Conservation (phyloP, 1,140 invertebrate species). For the Helicoverpa zea region DNA sequence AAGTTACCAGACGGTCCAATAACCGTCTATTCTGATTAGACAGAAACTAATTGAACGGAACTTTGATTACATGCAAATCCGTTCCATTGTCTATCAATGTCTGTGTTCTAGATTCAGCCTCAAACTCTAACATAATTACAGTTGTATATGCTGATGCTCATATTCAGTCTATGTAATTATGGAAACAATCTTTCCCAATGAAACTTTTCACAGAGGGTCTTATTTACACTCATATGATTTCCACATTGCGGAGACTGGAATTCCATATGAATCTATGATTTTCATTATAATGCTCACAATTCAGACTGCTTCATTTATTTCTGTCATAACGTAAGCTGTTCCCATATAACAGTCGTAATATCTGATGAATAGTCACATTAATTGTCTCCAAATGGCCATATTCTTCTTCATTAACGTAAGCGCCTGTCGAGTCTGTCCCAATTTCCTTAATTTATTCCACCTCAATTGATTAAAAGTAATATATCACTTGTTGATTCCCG, state of each 20-base stretch:
- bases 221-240: no score
- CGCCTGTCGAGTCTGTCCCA: not conserved
- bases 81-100: slow-evolving; percentile 2
- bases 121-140: not conserved
- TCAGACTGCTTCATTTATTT: not conserved
- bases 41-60: not conserved
- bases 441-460: slow-evolving; percentile 36
- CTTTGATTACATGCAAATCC: slow-evolving; percentile 21
- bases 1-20: slow-evolving; percentile 10
- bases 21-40: not conserved
- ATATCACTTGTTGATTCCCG: no score
- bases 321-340: not conserved
- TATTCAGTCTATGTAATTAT: no score
- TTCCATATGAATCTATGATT: no score
- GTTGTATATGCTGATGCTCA: not conserved
- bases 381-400: not conserved
- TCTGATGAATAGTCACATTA: not conserved
- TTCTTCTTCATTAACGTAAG: not conserved
- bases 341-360: not conserved
- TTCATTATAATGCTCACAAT: no score
- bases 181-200: no score
- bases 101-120: not conserved
- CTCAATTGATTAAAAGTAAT: slow-evolving; percentile 35
- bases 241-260: no score
- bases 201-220: no score